Base-by-base conservation (phyloP, 1,140 invertebrate species). In the Drosophila arizonae region DNA sequence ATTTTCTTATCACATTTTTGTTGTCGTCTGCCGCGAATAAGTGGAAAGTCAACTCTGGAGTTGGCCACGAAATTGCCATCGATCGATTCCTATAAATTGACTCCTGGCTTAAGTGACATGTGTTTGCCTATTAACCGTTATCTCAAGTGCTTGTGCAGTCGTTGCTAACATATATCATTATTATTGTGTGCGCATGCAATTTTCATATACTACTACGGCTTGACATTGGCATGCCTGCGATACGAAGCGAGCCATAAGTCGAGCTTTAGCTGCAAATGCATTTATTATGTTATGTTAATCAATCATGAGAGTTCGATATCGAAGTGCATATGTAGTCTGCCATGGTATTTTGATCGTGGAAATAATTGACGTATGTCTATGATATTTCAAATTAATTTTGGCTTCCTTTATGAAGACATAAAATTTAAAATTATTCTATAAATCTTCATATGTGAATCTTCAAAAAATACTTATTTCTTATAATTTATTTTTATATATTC, bases 1-100 rank as follows among this genome's bases (percentile, higher is more conserved):
- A 86, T 86, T 86, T 86, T 87, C 82, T 87, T 81, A 86, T 86
- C 82, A 77, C 79, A 81, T 64, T 75, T 43, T 56, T 69, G 55
- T 72, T 61, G 65, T 63, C 46, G 33, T 58, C 57, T 33, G 4
- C 52, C 41, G 46, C 52, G 56, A 61, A 48, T 73, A 58, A 57
- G 54, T 45, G 64, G 68, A 63, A 56, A 50, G 60, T n/a, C 15
- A 50, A 46, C 24, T 54, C 50, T 50, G 17, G 48, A 28, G 4
- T 33, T 54, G 52, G 39, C 54, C 36, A 36, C 63, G 30, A 56
- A 56, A 51, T 15, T 33, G 54, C 6, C 24, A 28, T 41, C 48
- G 17, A 60, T 72, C 69, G 57, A 72, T 58, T 66, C 17, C 36
- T 28, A 48, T 66, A 66, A 43, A 65, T 75, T 65, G 56, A 62